These are phyloP conservation scores for Neodontobutis hainanensis DNA, from an alignment of 2,113 vertebrate species.

Conservation along the genomic window DNA sequence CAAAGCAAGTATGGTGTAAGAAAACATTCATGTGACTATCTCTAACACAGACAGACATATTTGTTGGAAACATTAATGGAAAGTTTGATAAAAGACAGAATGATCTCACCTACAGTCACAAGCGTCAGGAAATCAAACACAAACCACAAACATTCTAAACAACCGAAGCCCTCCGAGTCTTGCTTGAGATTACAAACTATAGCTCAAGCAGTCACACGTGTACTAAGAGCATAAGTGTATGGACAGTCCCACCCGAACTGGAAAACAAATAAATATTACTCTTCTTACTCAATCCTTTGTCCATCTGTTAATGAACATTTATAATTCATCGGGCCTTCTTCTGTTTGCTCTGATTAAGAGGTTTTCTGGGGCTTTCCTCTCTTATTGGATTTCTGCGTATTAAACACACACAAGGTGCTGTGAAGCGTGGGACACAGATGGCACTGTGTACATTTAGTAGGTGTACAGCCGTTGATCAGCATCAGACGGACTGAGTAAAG, in stretches of 20 bases:
- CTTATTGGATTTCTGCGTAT: neutral
- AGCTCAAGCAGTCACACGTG: no score
- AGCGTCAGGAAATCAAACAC: slow-evolving; percentile 12
- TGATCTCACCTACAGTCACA: neutral
- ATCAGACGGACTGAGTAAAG: slow-evolving; percentile 23
- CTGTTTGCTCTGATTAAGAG: neutral
- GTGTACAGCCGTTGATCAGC: slow-evolving; percentile 2
- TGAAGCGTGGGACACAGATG: slow-evolving; percentile 25
- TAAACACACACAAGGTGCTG: neutral
- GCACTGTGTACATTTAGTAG: slow-evolving; percentile 2
- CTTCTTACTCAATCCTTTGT: no score
- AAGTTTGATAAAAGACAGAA: slow-evolving; percentile 9
- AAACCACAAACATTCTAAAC: slow-evolving; percentile 1
- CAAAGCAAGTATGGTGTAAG: no score
- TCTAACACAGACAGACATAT: slow-evolving; percentile 8
- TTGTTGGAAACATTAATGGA: neutral
- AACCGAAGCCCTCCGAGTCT: neutral
- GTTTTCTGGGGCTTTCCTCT: neutral
- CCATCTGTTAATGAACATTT: neutral
- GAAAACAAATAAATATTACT: no score
- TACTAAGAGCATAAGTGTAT: no score
- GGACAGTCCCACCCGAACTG: no score
- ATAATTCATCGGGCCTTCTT: neutral
- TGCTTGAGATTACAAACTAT: no score
- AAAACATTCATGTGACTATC: neutral